Conservation (phyloP, 2,113 vertebrate genomes). For the Puffinus mauretanicus region DNA sequence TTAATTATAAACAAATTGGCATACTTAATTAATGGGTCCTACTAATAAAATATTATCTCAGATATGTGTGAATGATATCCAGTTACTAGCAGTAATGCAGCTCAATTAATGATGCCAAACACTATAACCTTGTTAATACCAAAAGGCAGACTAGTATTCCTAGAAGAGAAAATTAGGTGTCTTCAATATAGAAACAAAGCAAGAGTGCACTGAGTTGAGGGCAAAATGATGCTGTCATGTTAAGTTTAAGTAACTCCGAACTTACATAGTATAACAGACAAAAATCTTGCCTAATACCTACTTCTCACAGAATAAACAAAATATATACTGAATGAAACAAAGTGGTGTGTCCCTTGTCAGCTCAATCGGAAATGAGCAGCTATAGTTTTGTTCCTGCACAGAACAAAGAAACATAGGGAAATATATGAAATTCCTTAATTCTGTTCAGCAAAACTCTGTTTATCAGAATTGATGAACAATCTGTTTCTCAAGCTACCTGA, state of each 20-base stretch:
- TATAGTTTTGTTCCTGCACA: not conserved
- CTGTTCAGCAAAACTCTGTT: not conserved
- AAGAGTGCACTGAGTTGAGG: not conserved
- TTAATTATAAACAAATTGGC: constrained; percentile 71
- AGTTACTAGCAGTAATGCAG: not conserved
- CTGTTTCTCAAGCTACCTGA: not conserved
- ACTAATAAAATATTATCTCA: constrained; percentile 32
- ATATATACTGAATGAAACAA: not conserved
- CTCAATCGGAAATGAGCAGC: not conserved
- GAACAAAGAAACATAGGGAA: not conserved
- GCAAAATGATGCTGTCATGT: not conserved
- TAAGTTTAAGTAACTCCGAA: not conserved
- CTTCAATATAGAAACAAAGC: not conserved
- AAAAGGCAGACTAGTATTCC: not conserved
- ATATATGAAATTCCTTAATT: not conserved
- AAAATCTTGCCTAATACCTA: not conserved
- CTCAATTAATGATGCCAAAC: constrained; percentile 10
- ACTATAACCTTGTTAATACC: not conserved
- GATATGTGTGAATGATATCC: constrained; percentile 23
- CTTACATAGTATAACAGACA: not conserved
- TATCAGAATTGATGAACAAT: not conserved
- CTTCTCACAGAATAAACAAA: not conserved
- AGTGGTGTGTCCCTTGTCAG: not conserved
- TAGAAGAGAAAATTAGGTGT: not conserved
- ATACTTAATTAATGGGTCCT: constrained; percentile 59